phyloP scores from a whole-genome alignment of 2,888 invertebrate species.

The Ferrisia virgata region DNA sequence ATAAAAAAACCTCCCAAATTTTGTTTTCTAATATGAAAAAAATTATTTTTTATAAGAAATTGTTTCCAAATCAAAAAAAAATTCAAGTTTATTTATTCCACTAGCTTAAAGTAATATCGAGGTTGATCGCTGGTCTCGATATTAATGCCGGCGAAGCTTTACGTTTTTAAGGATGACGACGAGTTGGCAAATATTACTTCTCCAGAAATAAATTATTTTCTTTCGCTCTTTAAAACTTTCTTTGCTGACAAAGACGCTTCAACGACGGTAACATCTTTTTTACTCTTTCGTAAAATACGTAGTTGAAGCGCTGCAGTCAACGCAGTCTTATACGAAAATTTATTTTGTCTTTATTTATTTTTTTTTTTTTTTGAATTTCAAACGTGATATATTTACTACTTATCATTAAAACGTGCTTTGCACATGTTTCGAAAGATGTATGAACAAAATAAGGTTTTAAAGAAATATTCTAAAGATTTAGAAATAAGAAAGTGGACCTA shows the following conservation, averaged over 20 bases:
- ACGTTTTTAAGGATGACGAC: conserved; percentile 13
- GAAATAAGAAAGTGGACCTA: too few relatives aligned
- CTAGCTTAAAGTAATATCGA: conserved; percentile 28
- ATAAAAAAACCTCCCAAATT: not conserved
- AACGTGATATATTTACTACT: conserved; percentile 24
- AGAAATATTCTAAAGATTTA: too few relatives aligned
- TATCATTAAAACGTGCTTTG: conserved; percentile 13
- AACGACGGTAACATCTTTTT: conserved; percentile 27
- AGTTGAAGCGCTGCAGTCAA: not conserved
- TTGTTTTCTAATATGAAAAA: conserved; percentile 1
- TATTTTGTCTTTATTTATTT: not conserved
- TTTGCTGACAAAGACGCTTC: not conserved
- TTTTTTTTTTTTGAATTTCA: not conserved
- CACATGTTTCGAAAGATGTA: not conserved
- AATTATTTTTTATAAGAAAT: conserved; percentile 25
- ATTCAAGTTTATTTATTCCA: conserved; percentile 23
- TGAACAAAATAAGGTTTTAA: not conserved
- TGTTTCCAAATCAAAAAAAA: not conserved
- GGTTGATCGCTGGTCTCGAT: conserved; percentile 24
- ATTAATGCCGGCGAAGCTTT: conserved; percentile 16
- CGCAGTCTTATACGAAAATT: not conserved
- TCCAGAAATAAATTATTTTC: conserved; percentile 30
- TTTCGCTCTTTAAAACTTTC: conserved; percentile 19
- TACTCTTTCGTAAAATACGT: not conserved
- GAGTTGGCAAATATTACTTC: conserved; percentile 24